Conservation (phyloP, 1,140 invertebrate species). For the Philaenus spumarius region DNA sequence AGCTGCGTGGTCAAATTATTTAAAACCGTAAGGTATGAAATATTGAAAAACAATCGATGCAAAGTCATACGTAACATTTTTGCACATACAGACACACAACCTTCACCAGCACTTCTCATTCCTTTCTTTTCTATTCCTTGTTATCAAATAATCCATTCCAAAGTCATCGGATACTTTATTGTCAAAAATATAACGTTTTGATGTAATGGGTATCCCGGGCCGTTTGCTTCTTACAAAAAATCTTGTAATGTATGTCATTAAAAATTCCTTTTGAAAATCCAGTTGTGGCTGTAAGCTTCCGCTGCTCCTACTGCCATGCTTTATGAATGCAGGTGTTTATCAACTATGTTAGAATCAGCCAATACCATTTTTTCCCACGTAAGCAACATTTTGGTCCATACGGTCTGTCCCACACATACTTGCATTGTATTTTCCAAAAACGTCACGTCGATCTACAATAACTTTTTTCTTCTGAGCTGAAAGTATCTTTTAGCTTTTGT, state of each 20-base stretch:
- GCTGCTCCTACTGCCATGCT: conserved; percentile 31
- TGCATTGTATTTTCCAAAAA: background rate
- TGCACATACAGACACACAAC: background rate
- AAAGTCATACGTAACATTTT: no score
- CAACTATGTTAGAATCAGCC: conserved; percentile 33
- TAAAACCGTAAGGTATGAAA: conserved; percentile 12
- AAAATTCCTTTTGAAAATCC: conserved; percentile 27
- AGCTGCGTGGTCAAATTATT: no score
- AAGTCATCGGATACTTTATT: background rate
- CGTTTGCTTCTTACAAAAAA: conserved; percentile 14
- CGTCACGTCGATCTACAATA: background rate
- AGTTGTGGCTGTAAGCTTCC: no score
- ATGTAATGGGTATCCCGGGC: no score
- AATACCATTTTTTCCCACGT: conserved; percentile 38
- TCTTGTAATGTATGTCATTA: conserved; percentile 22
- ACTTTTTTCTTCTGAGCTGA: background rate
- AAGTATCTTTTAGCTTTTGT: background rate
- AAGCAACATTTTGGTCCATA: conserved; percentile 28
- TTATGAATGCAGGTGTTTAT: conserved; percentile 34
- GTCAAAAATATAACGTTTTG: background rate
- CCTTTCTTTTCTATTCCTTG: conserved; percentile 9
- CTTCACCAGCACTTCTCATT: conserved; percentile 12
- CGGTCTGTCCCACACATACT: background rate
- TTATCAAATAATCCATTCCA: conserved; percentile 8
- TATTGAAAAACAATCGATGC: no score